Evolutionary conservation across 2,797 vertebrate genomes (phyloP).

Genomic region (Hafferia zeledoni): DNA sequence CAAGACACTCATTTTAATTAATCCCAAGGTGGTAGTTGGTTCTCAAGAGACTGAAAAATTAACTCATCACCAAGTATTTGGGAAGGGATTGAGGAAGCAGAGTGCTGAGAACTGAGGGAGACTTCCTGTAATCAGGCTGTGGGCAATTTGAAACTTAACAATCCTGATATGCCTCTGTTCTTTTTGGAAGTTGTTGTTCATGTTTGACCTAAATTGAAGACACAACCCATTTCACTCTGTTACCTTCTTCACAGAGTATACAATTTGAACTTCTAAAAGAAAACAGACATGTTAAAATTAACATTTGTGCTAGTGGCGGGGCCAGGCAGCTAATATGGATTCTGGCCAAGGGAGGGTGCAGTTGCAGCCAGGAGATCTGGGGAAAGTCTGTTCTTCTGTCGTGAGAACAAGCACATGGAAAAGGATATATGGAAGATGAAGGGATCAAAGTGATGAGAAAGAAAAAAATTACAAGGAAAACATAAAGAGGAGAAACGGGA

Average conservation of each 20-base stretch:
- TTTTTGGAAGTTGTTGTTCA: background rate
- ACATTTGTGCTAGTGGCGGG: background rate
- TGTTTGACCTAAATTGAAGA: background rate
- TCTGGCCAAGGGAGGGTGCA: background rate
- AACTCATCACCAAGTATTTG: background rate
- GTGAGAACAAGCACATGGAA: background rate
- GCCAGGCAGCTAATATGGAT: background rate
- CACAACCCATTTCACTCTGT: background rate
- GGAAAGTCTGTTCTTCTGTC: background rate
- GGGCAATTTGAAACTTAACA: background rate
- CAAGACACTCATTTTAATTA: background rate
- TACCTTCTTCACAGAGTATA: background rate
- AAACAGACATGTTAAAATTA: background rate
- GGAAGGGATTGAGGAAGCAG: background rate
- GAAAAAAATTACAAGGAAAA: background rate
- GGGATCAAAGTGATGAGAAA: background rate
- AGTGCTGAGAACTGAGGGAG: background rate
- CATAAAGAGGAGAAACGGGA: background rate
- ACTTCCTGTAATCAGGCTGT: background rate
- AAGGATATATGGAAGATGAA: background rate
- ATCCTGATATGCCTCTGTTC: background rate
- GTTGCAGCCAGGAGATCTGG: background rate
- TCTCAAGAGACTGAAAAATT: background rate
- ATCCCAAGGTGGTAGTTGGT: background rate
- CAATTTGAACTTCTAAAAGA: background rate